Base-by-base conservation (phyloP, 2,113 vertebrate genomes). In the Recurvirostra avosetta region DNA sequence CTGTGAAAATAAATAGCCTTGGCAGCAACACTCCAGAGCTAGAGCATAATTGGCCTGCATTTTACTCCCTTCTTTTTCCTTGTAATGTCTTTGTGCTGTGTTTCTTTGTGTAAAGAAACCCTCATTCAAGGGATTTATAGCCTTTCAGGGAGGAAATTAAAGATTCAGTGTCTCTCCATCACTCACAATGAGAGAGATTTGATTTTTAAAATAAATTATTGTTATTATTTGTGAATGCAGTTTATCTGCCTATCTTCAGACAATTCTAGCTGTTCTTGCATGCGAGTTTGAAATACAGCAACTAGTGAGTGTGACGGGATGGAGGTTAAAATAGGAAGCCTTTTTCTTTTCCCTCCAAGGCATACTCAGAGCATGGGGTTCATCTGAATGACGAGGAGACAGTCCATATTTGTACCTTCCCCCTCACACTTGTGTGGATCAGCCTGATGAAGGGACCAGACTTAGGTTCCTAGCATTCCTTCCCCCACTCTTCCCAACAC, bases 71-170 rank as follows among this genome's bases (percentile, higher is more conserved):
- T 89, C 75, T 96, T 96, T 94, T 92, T 45, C 56, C 75, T 94
- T 38, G 43, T 68, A 93, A 97, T 91, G 95, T 96, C 97, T 96
- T 98, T 84, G 94, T 97, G 93, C 95, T 66, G 70, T 93, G 93
- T 83, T 96, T 92, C 94, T 97, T 96, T 97, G 94, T 98, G 95
- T 95, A 88, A 88, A 95, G 83, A 94, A 96, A 91, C 70, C 52
- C 87, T 79, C 72, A 40, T 79, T 88, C 11, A 73, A 70, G 78
- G 87, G 76, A 84, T 97, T 97, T 94, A 95, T 52, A 83, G 82
- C 83, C 81, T 96, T 93, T 83, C 34, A 90, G 56, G 62, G 59
- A 95, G 83, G 45, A 95, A 94, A 92, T 90, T 87, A 94, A 92
- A 90, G 83, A 96, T 93, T 93, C 91, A 86, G 47, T 71, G 83